phyloP scores from a whole-genome alignment of 2,888 invertebrate genomes.

The Mechanitis mazaeus region DNA sequence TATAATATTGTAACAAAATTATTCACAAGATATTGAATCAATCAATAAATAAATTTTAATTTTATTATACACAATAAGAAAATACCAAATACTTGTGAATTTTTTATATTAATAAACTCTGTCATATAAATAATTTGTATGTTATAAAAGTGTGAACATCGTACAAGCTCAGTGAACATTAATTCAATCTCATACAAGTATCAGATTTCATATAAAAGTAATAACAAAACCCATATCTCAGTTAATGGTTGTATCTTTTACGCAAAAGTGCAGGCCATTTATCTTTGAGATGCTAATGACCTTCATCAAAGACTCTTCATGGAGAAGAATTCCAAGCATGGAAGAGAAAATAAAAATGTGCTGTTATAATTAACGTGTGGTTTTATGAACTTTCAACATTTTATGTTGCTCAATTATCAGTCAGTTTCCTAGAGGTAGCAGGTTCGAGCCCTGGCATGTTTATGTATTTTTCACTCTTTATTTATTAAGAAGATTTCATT shows the following conservation, averaged over 20 bases:
- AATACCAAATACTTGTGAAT: too few relatives aligned
- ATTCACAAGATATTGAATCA: too few relatives aligned
- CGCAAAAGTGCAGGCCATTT: conserved; percentile 18
- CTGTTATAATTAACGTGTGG: background rate
- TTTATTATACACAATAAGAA: too few relatives aligned
- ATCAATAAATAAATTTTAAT: too few relatives aligned
- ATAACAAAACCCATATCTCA: conserved; percentile 7
- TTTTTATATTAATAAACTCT: too few relatives aligned
- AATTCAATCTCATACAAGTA: conserved; percentile 21
- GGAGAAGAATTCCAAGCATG: conserved; percentile 13
- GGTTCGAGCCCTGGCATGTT: too few relatives aligned
- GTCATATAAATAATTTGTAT: background rate
- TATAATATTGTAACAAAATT: too few relatives aligned
- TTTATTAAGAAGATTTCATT: too few relatives aligned
- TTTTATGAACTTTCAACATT: background rate
- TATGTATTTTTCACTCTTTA: too few relatives aligned
- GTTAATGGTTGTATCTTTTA: background rate
- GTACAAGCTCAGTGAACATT: conserved; percentile 13
- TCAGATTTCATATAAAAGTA: conserved; percentile 18
- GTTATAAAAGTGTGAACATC: conserved; percentile 9
- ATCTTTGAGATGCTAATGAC: conserved; percentile 24
- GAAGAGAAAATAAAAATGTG: conserved; percentile 1
- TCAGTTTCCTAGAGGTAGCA: too few relatives aligned
- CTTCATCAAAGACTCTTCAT: conserved; percentile 25
- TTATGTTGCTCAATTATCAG: too few relatives aligned